Conservation (phyloP, 2,888 invertebrate genomes). For the Apotomis capreana region DNA sequence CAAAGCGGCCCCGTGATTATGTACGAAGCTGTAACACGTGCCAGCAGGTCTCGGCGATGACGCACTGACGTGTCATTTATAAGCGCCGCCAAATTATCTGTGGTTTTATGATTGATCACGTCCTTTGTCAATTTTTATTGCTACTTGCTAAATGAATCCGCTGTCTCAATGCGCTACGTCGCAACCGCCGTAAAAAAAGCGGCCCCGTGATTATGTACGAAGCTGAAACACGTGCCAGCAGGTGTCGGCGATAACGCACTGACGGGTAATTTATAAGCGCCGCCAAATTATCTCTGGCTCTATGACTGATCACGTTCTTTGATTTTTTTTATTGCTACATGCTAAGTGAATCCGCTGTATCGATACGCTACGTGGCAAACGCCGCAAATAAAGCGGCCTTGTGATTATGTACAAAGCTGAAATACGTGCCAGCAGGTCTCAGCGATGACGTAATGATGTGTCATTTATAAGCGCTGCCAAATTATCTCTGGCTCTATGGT, state of each 20-base stretch:
- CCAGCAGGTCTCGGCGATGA: constrained; percentile 20
- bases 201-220: constrained; percentile 20
- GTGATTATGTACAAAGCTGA: constrained; percentile 20
- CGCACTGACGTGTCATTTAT: constrained; percentile 14
- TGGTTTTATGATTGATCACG: too few species aligned
- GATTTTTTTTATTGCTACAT: background rate
- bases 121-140: too few species aligned
- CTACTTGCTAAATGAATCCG: background rate
- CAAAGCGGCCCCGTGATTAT: constrained; percentile 26
- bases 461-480: constrained; percentile 11
- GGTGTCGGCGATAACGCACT: constrained; percentile 22
- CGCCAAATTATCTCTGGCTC: constrained; percentile 1
- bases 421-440: constrained; percentile 23
- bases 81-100: too few species aligned
- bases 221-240: constrained; percentile 15
- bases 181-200: constrained; percentile 27
- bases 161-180: background rate
- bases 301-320: background rate
- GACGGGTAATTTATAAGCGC: constrained; percentile 13
- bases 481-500: constrained; percentile 1
- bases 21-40: constrained; percentile 17
- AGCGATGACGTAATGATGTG: constrained; percentile 18
- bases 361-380: background rate
- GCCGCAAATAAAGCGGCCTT: constrained; percentile 29
- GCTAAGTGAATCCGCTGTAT: constrained; percentile 9